phyloP scores from a whole-genome alignment of 2,888 invertebrate species.

The Cheilosia urbana region DNA sequence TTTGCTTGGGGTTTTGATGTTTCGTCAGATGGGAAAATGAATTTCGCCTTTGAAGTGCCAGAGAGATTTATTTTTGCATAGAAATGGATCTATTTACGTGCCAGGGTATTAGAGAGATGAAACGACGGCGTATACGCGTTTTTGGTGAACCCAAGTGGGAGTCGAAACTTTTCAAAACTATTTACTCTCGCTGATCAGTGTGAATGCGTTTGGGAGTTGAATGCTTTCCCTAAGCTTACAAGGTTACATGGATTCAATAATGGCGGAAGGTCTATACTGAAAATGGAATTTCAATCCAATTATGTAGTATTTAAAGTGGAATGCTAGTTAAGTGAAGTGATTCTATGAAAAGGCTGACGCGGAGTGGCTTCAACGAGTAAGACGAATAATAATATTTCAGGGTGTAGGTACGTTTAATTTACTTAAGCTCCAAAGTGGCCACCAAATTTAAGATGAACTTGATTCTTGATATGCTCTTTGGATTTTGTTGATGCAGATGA shows the following conservation, averaged over 20 bases:
- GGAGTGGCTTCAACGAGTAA: too few relatives aligned
- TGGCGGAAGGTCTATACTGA: neutral
- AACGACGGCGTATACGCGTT: neutral
- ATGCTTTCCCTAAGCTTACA: slow-evolving; percentile 5
- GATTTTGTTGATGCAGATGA: too few relatives aligned
- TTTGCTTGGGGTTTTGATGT: slow-evolving; percentile 44
- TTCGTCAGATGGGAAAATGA: slow-evolving; percentile 60
- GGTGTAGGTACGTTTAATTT: too few relatives aligned
- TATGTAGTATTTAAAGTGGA: neutral
- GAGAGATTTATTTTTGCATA: slow-evolving; percentile 41
- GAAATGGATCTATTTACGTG: slow-evolving; percentile 34
- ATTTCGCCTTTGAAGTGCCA: slow-evolving; percentile 55
- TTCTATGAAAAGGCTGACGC: too few relatives aligned
- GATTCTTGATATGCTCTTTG: too few relatives aligned
- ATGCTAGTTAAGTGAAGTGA: neutral
- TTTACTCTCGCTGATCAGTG: neutral
- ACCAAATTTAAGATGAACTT: too few relatives aligned
- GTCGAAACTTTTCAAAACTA: slow-evolving; percentile 8
- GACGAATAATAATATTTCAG: too few relatives aligned
- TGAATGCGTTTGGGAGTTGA: neutral
- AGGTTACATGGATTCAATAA: slow-evolving; percentile 9
- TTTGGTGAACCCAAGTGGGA: neutral
- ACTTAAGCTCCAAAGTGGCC: too few relatives aligned
- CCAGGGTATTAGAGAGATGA: neutral
- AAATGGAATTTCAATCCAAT: slow-evolving; percentile 20